phyloP scores from a whole-genome alignment of 2,888 invertebrate species.

The Gryllus longicercus region DNA sequence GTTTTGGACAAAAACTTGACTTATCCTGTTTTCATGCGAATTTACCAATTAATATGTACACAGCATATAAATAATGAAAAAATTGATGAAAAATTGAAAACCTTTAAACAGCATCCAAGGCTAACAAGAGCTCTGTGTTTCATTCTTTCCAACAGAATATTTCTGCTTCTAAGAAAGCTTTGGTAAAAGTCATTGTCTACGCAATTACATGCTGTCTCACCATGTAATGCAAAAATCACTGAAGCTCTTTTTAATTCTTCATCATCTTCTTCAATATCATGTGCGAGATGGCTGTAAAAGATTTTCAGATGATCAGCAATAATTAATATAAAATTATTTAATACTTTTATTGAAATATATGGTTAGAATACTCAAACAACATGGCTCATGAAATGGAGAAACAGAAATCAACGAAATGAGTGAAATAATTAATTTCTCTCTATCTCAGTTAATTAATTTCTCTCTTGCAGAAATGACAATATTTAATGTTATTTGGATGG shows the following conservation, averaged over 20 bases:
- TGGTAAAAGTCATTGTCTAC: constrained; percentile 39
- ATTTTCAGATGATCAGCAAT: neutral
- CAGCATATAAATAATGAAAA: neutral
- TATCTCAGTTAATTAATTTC: no score
- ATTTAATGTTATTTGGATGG: no score
- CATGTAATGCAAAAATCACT: constrained; percentile 43
- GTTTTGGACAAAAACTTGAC: no score
- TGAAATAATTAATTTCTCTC: no score
- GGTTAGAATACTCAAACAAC: neutral
- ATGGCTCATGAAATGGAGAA: neutral
- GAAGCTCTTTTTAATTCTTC: constrained; percentile 47
- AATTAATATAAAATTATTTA: neutral
- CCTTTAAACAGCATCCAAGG: constrained; percentile 51
- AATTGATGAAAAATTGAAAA: constrained; percentile 36
- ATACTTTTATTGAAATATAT: neutral
- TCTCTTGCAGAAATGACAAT: no score
- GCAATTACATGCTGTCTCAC: constrained; percentile 45
- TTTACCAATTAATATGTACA: no score
- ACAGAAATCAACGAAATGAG: no score
- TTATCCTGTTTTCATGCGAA: no score
- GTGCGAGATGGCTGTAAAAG: constrained; percentile 50
- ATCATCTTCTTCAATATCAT: constrained; percentile 59
- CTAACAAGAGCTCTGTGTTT: constrained; percentile 52
- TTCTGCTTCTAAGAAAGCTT: constrained; percentile 38
- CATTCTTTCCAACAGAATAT: constrained; percentile 46